Evolutionary conservation across 1,140 invertebrate species (phyloP).

Genomic region (Eriosoma lanigerum): DNA sequence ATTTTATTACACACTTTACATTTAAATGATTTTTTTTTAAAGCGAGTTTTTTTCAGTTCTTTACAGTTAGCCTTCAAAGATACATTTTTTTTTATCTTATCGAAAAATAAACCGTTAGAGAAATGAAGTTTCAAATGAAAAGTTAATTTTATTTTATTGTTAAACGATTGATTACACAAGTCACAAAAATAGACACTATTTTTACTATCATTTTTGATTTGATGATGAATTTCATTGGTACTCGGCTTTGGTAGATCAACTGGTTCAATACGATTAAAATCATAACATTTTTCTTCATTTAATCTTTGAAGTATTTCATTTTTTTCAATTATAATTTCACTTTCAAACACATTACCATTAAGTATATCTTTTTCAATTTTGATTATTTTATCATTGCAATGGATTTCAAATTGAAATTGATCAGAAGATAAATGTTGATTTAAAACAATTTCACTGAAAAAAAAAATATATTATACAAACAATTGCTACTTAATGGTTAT

Average conservation of each 20-base stretch:
- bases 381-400: background rate
- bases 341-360: background rate
- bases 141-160: background rate
- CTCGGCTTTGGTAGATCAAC: background rate
- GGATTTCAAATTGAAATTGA: background rate
- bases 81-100: background rate
- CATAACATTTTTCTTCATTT: background rate
- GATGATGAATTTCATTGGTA: background rate
- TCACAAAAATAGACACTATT: background rate
- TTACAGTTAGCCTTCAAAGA: too few relatives aligned
- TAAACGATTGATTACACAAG: background rate
- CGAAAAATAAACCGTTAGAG: background rate
- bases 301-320: background rate
- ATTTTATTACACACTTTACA: too few relatives aligned
- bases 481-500: too few relatives aligned
- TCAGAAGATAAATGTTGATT: background rate
- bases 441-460: background rate
- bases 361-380: background rate
- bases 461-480: background rate
- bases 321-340: slow-evolving; percentile 9
- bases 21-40: too few relatives aligned
- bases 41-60: too few relatives aligned
- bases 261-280: background rate
- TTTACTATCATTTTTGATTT: background rate
- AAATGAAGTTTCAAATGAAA: background rate